Evolutionary conservation across 2,113 vertebrate species (phyloP).

Genomic region (Xenopus tropicalis): DNA sequence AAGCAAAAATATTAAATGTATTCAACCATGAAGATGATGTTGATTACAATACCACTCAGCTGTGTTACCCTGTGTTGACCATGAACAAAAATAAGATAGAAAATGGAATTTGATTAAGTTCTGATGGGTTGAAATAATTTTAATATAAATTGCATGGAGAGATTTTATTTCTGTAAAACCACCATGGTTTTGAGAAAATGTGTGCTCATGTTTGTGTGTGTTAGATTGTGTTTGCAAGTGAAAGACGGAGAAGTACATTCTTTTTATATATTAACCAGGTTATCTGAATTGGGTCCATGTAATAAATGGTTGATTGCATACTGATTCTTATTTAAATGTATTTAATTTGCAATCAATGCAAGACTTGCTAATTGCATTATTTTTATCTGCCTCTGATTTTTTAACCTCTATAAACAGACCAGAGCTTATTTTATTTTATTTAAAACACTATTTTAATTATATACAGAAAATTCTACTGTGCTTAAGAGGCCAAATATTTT

Average conservation of each 20-base stretch:
- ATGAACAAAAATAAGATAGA: constrained; percentile 50
- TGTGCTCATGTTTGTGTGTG: no score
- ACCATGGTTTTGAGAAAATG: no score
- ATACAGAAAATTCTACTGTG: no score
- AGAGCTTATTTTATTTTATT: constrained; percentile 10
- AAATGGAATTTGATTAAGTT: constrained; percentile 70
- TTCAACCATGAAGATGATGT: constrained; percentile 63
- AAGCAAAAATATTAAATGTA: constrained; percentile 66
- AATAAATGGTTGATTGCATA: no score
- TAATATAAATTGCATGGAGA: constrained; percentile 50
- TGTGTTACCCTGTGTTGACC: constrained; percentile 57
- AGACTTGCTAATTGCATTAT: no score
- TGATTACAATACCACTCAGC: constrained; percentile 66
- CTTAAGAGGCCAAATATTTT: no score
- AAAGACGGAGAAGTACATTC: no score
- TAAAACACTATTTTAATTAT: constrained; percentile 4
- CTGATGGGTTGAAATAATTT: constrained; percentile 62
- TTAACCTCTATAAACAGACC: constrained; percentile 26
- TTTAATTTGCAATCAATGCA: no score
- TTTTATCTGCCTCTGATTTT: constrained; percentile 31
- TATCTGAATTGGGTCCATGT: no score
- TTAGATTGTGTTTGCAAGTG: no score
- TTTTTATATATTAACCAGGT: no score
- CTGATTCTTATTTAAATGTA: no score
- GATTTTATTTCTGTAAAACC: constrained; percentile 48